Base-by-base conservation (phyloP, 2,888 invertebrate species). In the Hoplodrina ambigua region DNA sequence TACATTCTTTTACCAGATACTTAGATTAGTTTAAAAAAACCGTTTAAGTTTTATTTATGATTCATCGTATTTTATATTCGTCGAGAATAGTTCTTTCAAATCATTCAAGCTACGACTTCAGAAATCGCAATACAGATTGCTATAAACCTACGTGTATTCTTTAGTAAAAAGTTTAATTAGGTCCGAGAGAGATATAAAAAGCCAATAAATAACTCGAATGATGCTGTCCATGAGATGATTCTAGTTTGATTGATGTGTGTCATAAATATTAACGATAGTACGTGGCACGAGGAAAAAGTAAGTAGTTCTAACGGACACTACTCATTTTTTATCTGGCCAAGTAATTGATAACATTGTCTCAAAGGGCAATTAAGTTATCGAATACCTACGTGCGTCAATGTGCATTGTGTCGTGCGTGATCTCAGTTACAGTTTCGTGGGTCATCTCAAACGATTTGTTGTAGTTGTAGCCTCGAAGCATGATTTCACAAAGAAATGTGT, bases 281-380 rank as follows among this genome's bases (percentile, higher is more conserved):
- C 41, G 56, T 59, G 54, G 55, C 19, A 50, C 55, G 55, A 74
- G 70, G 69, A 78, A 84, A 79, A 81, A 83, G 71, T 62, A 75
- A 80, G 61, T 62, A 67, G 13, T 71, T 65, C 62, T 80, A 77
- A 80, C 61, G 68, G 56, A 57, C 76, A 71, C 72, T 73, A 72
- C 69, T 55, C 64, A 80, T 80, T 86, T 86, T 88, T 87, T 88
- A 87, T 86, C 86, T 70, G 69, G 72, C 64, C 65, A 75, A 75
- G 77, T 79, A 72, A 78, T 77, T 78, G 89, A 89, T 88, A 88
- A 86, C 84, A 85, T 84, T 86, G 86, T 89, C 85, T 82, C 83
- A 89, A 91, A 91, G 91, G 90, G 90, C 90, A 89, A 84, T 76
- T 73, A 83, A 85, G 87, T 88, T 87, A 89, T 88, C 88, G 59